phyloP scores from a whole-genome alignment of 2,113 vertebrate species.

The Sterna hirundo region DNA sequence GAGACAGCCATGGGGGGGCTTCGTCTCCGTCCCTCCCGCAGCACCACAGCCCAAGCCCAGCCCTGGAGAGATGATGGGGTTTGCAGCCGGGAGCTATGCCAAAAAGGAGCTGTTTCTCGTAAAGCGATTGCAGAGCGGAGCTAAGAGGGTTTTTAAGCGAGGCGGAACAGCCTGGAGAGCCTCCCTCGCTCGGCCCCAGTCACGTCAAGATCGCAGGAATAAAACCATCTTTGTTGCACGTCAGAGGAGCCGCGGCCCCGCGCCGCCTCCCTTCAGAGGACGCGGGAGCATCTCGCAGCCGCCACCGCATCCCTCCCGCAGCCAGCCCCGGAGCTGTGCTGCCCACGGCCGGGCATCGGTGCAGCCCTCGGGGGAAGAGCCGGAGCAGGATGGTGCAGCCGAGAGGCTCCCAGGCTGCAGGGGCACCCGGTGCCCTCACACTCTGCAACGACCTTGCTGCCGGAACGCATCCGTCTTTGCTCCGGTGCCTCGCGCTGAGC shows the following conservation, averaged over 20 bases:
- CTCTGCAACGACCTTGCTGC: not conserved
- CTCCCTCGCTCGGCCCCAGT: not conserved
- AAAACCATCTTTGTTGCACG: not conserved
- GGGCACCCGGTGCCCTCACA: not conserved
- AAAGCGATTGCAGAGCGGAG: not conserved
- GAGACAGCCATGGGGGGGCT: rapidly evolving
- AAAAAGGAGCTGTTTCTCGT: not conserved
- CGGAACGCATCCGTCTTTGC: not conserved
- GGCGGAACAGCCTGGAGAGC: not conserved
- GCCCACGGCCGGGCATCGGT: rapidly evolving
- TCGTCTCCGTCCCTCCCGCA: rapidly evolving
- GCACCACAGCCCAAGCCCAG: not conserved
- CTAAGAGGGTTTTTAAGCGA: not conserved
- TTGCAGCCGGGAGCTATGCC: rapidly evolving
- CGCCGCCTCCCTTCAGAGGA: not conserved
- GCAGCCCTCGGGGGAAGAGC: not conserved
- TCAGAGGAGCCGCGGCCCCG: rapidly evolving
- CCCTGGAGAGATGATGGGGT: not conserved
- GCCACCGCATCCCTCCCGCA: not conserved
- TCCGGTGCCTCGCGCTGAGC: not conserved
- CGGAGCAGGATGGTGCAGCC: not conserved
- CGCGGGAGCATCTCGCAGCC: rapidly evolving
- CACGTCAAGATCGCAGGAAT: not conserved
- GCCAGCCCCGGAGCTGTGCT: not conserved
- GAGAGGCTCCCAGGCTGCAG: not conserved